These are phyloP conservation scores for Rhinella marina DNA, from an alignment of 2,797 vertebrate genomes.

Conservation along the genomic window DNA sequence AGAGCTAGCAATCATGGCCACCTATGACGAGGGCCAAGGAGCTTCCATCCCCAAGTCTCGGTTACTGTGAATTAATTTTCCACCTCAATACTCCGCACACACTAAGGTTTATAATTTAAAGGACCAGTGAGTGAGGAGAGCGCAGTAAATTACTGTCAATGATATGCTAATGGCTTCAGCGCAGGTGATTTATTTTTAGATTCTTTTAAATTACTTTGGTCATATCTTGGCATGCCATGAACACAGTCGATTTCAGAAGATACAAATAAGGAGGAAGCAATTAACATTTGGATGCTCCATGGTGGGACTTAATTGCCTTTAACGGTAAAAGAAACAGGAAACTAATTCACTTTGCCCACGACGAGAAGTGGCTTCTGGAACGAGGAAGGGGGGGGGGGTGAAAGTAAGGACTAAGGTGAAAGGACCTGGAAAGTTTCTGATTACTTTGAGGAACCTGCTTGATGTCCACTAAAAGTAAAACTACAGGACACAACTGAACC, in stretches of 20 bases:
- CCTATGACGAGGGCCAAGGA: neutral
- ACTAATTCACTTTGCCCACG: neutral
- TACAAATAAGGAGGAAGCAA: constrained; percentile 24
- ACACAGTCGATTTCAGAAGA: constrained; percentile 10
- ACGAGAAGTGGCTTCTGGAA: neutral
- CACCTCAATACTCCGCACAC: constrained; percentile 29
- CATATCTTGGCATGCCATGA: constrained; percentile 5
- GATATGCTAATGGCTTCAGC: constrained; percentile 36
- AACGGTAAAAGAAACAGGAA: neutral
- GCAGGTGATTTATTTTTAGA: constrained; percentile 46
- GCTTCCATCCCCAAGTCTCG: constrained; percentile 7
- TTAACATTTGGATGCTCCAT: constrained; percentile 26
- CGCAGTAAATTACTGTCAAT: constrained; percentile 18
- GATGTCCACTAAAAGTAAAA: neutral
- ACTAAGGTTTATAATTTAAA: constrained; percentile 33
- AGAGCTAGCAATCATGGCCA: constrained; percentile 9
- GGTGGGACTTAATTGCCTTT: constrained; percentile 34
- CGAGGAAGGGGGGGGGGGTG: neutral
- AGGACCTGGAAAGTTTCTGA: neutral
- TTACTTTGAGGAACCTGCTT: neutral
- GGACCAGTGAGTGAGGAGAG: constrained; percentile 4
- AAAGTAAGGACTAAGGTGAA: neutral
- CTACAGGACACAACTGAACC: neutral
- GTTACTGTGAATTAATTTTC: constrained; percentile 51
- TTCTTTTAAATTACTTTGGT: constrained; percentile 47